A percentile compares a stretch with the other conserved stretches of the same genome.
Evolutionary conservation across 2,113 vertebrate genomes (phyloP).

Genomic region (Mirounga angustirostris): DNA sequence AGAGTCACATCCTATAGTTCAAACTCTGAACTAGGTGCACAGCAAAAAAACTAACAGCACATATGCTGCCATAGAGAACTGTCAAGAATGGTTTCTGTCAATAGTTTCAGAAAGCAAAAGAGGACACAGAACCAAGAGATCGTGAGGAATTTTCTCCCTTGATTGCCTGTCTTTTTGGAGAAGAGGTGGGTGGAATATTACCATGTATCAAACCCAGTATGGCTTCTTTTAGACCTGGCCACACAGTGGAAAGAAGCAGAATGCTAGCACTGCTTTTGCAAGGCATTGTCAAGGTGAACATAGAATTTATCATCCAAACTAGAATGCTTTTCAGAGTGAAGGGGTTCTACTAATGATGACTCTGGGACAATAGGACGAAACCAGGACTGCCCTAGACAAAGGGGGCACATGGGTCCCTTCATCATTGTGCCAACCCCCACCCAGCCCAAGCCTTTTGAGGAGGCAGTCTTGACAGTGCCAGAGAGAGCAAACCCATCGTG

Average conservation of each 20-base stretch:
- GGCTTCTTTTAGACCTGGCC: neutral
- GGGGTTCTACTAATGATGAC: neutral
- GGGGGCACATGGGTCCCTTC: neutral
- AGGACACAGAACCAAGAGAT: neutral
- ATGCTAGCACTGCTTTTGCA: neutral
- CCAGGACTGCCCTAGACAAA: neutral
- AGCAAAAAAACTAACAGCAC: neutral
- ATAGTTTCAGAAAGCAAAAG: neutral
- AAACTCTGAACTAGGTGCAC: neutral
- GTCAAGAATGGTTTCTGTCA: neutral
- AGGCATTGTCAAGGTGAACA: neutral
- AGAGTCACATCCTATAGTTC: neutral
- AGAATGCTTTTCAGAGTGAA: conserved; percentile 21
- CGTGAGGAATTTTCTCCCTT: neutral
- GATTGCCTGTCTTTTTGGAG: neutral
- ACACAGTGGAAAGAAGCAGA: neutral
- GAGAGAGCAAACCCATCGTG: neutral
- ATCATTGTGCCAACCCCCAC: neutral
- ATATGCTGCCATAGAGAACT: neutral
- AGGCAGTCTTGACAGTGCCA: neutral
- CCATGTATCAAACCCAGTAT: neutral
- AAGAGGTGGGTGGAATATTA: neutral
- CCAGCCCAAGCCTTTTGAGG: neutral
- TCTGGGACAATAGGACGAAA: neutral
- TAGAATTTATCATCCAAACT: neutral